Conservation (phyloP, 1,140 invertebrate species). For the Dendroctonus valens region DNA sequence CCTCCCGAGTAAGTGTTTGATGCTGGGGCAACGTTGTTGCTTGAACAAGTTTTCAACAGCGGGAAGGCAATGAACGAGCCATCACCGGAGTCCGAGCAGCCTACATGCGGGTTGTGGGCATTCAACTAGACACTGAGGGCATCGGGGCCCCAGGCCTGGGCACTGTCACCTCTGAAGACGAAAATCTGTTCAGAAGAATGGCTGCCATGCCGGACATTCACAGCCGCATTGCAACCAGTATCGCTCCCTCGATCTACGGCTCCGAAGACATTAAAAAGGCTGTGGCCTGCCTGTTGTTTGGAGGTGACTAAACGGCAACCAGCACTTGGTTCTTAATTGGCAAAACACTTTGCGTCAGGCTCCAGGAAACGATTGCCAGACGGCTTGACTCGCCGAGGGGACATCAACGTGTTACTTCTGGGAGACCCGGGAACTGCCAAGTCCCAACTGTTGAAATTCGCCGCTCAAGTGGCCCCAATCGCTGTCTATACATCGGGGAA, state of each 20-base stretch:
- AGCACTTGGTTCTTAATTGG: background rate
- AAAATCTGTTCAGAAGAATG: constrained; percentile 86
- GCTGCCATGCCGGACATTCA: constrained; percentile 85
- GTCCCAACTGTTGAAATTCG: constrained; percentile 97
- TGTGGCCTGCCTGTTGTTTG: constrained; percentile 93
- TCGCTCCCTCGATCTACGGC: constrained; percentile 98
- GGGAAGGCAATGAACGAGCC: constrained; percentile 75
- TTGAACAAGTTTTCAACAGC: constrained; percentile 46
- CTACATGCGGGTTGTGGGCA: constrained; percentile 92
- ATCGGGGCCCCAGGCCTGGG: constrained; percentile 61
- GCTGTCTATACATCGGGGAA: constrained; percentile 97
- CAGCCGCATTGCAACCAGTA: constrained; percentile 84
- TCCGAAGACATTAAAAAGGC: constrained; percentile 96
- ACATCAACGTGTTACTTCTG: constrained; percentile 94
- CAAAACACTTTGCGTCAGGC: constrained; percentile 48
- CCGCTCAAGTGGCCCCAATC: constrained; percentile 93
- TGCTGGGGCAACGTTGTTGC: constrained; percentile 12
- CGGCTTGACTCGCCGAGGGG: constrained; percentile 90
- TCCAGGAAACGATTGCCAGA: constrained; percentile 90
- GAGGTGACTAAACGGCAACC: constrained; percentile 56
- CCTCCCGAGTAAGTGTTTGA: constrained; percentile 51
- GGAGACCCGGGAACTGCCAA: constrained; percentile 99
- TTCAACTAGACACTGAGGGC: constrained; percentile 82
- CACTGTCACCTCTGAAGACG: constrained; percentile 78
- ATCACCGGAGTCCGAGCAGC: constrained; percentile 90